Evolutionary conservation across 2,888 invertebrate species (phyloP).

Genomic region (Drosophila neonasuta): DNA sequence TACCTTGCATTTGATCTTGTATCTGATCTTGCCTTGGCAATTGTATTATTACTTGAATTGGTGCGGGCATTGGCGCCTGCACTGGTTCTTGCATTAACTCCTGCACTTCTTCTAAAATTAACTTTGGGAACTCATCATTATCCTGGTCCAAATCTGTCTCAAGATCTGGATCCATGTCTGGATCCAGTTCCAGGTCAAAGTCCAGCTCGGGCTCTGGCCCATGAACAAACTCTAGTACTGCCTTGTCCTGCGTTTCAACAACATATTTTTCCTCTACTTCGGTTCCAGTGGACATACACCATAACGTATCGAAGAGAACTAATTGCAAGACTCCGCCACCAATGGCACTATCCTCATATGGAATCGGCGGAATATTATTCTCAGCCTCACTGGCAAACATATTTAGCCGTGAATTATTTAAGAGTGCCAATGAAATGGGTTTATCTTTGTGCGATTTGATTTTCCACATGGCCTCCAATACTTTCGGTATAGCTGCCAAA

Average conservation of each 20-base stretch:
- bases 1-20: background rate
- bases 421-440: slow-evolving; percentile 25
- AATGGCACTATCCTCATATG: slow-evolving; percentile 39
- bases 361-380: slow-evolving; percentile 42
- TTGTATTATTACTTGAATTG: background rate
- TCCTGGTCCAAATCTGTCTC: too few relatives aligned
- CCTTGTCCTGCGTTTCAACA: slow-evolving; percentile 2
- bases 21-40: background rate
- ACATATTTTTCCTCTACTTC: slow-evolving; percentile 31
- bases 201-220: background rate
- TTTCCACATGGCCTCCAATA: slow-evolving; percentile 42
- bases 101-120: background rate
- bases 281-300: slow-evolving; percentile 32
- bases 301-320: slow-evolving; percentile 42
- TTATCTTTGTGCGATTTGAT: slow-evolving; percentile 31
- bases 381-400: slow-evolving; percentile 32
- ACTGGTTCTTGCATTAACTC: background rate
- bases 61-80: background rate
- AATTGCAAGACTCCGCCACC: slow-evolving; percentile 42
- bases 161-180: too few relatives aligned
- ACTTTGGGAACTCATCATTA: background rate
- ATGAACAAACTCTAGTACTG: background rate
- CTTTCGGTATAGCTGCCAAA: slow-evolving; percentile 16
- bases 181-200: too few relatives aligned
- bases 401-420: slow-evolving; percentile 38